Base-by-base conservation (phyloP, 2,888 invertebrate genomes). In the Acanthosepion pharaonis region DNA sequence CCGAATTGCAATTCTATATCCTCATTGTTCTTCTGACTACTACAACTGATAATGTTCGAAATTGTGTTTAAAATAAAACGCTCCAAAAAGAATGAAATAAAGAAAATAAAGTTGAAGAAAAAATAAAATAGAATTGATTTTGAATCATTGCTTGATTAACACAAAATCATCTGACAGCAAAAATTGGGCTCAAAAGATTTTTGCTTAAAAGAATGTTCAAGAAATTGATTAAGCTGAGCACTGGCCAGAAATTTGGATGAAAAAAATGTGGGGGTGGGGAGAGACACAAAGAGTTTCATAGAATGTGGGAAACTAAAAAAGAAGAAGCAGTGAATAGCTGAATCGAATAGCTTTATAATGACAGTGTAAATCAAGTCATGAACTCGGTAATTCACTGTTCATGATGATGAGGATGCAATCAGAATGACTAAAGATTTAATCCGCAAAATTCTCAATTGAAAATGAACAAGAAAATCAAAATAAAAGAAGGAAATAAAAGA, bases 341-440 rank as follows among this genome's bases (percentile, higher is more conserved):
- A 78, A 78, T 78, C 11, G 78, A n/a, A 78, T 78, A 78, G 78
- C 78, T n/a, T 78, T n/a, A 78, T 78, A 78, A 78, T 78, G 78
- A 78, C 78, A 78, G n/a, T 78, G 78, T 78, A 78, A 78, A 78
- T 78, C 78, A 78, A 78, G 78, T n/a, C 78, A 78, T 78, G 78
- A 78, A 78, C n/a, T 78, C 78, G 78, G n/a, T 78, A 78, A 78
- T 78, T 78, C 78, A 78, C n/a, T 11, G n/a, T 78, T 78, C 78
- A 33, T 78, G 78, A 64, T 64, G 28, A n/a, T 78, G 78, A 33
- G 78, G 33, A 11, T 78, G n/a, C 78, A 78, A 78, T 78, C 78
- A 78, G 78, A 78, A 78, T 78, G 78, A 33, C 78, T n/a, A n/a
- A 78, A 78, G 78, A 78, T 78, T 78, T 78, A 78, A 78, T 78